Evolutionary conservation across 1,140 invertebrate species (phyloP).

Genomic region (Heliconius hewitsoni): DNA sequence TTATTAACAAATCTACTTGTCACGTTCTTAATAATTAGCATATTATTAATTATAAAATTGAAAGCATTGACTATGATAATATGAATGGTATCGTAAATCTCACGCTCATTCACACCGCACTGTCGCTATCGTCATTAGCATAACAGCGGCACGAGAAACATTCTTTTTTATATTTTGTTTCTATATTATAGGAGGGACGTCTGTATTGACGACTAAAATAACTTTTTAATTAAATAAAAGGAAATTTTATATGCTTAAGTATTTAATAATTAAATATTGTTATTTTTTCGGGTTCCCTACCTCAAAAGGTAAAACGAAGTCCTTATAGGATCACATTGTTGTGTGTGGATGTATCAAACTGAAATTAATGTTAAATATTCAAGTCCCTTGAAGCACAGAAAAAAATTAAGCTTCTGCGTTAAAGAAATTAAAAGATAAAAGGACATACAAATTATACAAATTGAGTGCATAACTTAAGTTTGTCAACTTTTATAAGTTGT

Average conservation of each 20-base stretch:
- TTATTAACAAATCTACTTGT: not conserved
- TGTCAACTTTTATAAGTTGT: too few relatives aligned
- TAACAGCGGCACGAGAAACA: conserved; percentile 14
- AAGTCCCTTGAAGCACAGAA: too few relatives aligned
- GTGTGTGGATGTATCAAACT: too few relatives aligned
- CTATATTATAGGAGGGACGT: not conserved
- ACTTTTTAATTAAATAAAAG: not conserved
- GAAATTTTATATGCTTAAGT: not conserved
- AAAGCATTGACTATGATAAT: not conserved
- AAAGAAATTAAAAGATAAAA: too few relatives aligned
- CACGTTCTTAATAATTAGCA: not conserved
- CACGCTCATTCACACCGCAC: not conserved
- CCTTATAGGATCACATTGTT: too few relatives aligned
- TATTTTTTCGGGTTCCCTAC: too few relatives aligned
- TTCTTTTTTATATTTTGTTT: not conserved
- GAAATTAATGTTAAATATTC: too few relatives aligned
- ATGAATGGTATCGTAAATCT: conserved; percentile 1
- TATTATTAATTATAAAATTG: not conserved
- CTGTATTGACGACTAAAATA: not conserved
- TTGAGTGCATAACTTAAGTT: too few relatives aligned
- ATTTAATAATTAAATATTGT: too few relatives aligned
- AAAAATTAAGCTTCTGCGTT: too few relatives aligned
- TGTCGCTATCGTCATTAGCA: conserved; percentile 17
- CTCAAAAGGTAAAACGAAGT: too few relatives aligned
- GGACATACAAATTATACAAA: too few relatives aligned